Percentiles rank a stretch among this genome's conserved stretches.
Conservation (phyloP, 2,797 vertebrate genomes). For the Emydoidea blandingii region DNA sequence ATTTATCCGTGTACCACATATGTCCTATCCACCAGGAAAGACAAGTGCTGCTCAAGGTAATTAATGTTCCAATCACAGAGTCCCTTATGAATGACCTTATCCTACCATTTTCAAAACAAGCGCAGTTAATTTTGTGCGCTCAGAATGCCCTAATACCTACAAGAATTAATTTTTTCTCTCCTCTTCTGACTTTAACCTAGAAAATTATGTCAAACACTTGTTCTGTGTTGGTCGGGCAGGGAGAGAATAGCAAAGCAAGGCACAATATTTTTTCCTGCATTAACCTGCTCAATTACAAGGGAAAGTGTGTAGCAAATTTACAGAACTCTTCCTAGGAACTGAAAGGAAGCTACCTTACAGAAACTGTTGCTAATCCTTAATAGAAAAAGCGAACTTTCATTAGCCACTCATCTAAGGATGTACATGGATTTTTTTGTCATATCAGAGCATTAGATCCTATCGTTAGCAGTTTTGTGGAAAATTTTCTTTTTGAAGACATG, state of each 20-base stretch:
- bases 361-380: background rate
- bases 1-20: background rate
- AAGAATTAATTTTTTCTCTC: background rate
- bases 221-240: background rate
- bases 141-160: rapidly evolving
- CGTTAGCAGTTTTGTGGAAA: background rate
- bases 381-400: background rate
- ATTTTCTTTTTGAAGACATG: background rate
- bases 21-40: background rate
- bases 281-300: background rate
- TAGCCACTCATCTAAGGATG: background rate
- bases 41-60: background rate
- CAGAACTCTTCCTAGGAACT: background rate
- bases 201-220: too few species aligned
- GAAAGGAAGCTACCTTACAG: background rate
- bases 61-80: background rate
- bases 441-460: background rate
- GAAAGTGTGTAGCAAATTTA: background rate
- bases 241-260: background rate
- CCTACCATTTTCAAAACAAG: background rate
- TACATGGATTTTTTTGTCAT: rapidly evolving
- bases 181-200: too few species aligned
- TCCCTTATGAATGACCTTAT: background rate
- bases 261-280: background rate
- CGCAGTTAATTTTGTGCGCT: background rate